Evolutionary conservation across 2,888 invertebrate species (phyloP).

Genomic region (Pollenia amentaria): DNA sequence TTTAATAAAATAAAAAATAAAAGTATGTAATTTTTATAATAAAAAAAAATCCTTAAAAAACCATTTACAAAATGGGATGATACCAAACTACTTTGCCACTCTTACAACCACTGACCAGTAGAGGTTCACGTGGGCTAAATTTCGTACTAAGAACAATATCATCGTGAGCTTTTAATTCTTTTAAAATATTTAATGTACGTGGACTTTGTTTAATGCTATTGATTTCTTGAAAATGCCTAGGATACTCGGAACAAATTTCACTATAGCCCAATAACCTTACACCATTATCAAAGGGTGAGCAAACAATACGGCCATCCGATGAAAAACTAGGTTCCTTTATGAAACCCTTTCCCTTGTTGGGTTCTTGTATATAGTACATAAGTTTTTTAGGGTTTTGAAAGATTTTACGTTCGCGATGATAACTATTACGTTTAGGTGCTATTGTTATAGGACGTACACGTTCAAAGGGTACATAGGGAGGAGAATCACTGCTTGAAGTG

Average conservation of each 20-base stretch:
- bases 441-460: slow-evolving; percentile 75
- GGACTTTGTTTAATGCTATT: slow-evolving; percentile 85
- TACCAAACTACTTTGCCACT: slow-evolving; percentile 96
- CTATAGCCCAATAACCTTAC: slow-evolving; percentile 93
- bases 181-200: slow-evolving; percentile 87
- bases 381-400: slow-evolving; percentile 89
- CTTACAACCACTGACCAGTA: slow-evolving; percentile 95
- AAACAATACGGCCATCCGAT: slow-evolving; percentile 94
- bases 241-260: slow-evolving; percentile 91
- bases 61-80: slow-evolving; percentile 87
- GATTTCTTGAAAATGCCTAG: slow-evolving; percentile 79
- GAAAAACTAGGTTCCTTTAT: slow-evolving; percentile 97
- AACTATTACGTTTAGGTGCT: slow-evolving; percentile 57
- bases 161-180: slow-evolving; percentile 89
- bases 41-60: slow-evolving; percentile 26
- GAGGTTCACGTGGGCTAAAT: slow-evolving; percentile 94
- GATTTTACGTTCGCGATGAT: slow-evolving; percentile 76
- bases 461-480: slow-evolving; percentile 71
- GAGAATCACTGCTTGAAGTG: slow-evolving; percentile 73
- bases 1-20: slow-evolving; percentile 55
- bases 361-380: slow-evolving; percentile 93
- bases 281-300: slow-evolving; percentile 95
- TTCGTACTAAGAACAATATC: slow-evolving; percentile 95
- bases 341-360: slow-evolving; percentile 94
- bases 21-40: slow-evolving; percentile 25